A percentile compares a stretch with the other conserved stretches of the same genome.
Evolutionary conservation across 2,797 vertebrate genomes (phyloP).

Genomic region (Ataeniobius toweri): DNA sequence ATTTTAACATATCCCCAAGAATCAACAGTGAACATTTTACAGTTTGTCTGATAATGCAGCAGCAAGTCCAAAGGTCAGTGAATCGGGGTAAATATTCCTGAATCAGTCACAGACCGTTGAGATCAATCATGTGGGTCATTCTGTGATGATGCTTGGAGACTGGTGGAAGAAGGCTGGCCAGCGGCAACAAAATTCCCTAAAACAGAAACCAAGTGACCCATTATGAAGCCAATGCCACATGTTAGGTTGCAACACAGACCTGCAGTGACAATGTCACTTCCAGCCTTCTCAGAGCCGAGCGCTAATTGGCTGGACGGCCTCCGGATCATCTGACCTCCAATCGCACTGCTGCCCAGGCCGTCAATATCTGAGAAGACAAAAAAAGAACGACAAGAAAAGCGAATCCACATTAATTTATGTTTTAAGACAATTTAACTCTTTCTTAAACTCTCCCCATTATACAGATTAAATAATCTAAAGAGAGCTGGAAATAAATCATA

Average conservation of each 20-base stretch:
- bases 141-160: too few species aligned
- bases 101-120: too few species aligned
- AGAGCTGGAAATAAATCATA: not conserved
- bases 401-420: not conserved
- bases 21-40: too few species aligned
- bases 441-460: not conserved
- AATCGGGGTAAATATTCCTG: too few species aligned
- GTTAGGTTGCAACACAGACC: conserved; percentile 72
- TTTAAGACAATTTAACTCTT: not conserved
- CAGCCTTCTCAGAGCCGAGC: conserved; percentile 79
- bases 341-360: conserved; percentile 92
- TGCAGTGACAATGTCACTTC: conserved; percentile 85
- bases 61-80: too few species aligned
- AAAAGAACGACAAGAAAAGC: not conserved
- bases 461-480: not conserved
- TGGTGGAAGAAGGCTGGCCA: too few species aligned
- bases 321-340: conserved; percentile 91
- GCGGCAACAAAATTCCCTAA: too few species aligned
- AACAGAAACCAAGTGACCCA: not conserved
- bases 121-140: too few species aligned
- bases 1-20: too few species aligned
- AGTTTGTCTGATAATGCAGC: too few species aligned
- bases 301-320: conserved; percentile 85
- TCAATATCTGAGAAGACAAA: conserved; percentile 85
- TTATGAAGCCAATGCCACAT: not conserved